phyloP scores from a whole-genome alignment of 2,797 vertebrate genomes.

The Setipinna tenuifilis region DNA sequence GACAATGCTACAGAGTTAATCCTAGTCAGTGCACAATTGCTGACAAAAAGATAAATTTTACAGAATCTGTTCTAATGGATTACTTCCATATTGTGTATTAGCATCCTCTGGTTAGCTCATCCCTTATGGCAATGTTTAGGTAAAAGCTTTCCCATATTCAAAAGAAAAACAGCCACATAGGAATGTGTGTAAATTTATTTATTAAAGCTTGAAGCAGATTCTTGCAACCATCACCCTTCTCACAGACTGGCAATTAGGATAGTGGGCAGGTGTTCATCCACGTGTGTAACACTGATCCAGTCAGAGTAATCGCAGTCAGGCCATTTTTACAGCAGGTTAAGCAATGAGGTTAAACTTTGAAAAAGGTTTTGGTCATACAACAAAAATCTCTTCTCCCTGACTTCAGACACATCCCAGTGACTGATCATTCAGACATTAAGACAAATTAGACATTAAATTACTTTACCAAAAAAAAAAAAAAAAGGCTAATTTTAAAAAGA shows the following conservation, averaged over 20 bases:
- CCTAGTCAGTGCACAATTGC: too few species aligned
- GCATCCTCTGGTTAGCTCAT: too few species aligned
- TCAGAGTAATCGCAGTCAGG: not conserved
- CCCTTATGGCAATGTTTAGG: too few species aligned
- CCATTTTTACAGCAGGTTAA: not conserved
- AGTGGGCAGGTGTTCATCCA: not conserved
- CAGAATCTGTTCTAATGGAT: too few species aligned
- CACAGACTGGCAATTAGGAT: not conserved
- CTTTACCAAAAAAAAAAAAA: not conserved
- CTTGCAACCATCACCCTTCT: not conserved
- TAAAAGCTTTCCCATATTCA: not conserved
- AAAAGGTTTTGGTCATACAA: not conserved
- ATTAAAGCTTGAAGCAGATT: constrained; percentile 3
- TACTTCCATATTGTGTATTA: too few species aligned
- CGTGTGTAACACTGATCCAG: not conserved
- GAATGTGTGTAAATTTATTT: not conserved
- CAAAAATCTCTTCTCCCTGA: not conserved
- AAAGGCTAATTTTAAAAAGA: not conserved
- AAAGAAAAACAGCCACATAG: not conserved
- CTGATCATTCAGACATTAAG: not conserved
- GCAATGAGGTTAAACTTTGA: not conserved
- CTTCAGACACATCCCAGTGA: not conserved
- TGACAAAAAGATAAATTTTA: too few species aligned
- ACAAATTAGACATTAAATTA: not conserved
- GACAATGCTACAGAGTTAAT: too few species aligned